A percentile compares a stretch with the other conserved stretches of the same genome.
Conservation (phyloP, 2,113 vertebrate species). For the Neomonachus schauinslandi region DNA sequence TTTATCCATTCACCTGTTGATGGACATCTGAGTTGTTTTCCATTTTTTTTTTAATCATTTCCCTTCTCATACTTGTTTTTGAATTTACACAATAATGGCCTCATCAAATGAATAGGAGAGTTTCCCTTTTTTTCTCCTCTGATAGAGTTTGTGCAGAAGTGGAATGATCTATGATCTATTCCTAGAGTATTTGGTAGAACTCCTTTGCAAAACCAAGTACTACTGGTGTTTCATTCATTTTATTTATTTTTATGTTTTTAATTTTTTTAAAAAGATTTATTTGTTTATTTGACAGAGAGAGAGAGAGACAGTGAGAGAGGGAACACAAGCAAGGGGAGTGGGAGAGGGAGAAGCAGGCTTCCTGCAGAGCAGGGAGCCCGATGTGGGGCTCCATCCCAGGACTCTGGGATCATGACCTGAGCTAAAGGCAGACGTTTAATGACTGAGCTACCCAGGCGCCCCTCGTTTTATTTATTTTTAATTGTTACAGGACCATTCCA, state of each 20-base stretch:
- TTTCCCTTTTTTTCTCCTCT: not conserved
- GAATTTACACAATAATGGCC: not conserved
- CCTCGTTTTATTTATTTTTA: not conserved
- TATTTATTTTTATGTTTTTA: not conserved
- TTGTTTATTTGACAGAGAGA: too few relatives aligned
- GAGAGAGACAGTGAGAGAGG: too few relatives aligned
- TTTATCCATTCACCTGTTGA: not conserved
- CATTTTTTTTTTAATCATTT: not conserved
- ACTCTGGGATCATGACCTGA: too few relatives aligned
- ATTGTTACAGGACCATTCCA: not conserved
- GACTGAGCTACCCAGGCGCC: too few relatives aligned
- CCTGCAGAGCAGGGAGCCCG: too few relatives aligned
- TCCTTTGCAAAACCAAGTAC: not conserved
- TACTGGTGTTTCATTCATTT: not conserved
- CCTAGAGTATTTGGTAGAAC: not conserved
- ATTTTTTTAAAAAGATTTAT: not conserved
- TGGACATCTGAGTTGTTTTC: not conserved
- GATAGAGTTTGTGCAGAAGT: not conserved
- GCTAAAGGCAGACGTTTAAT: too few relatives aligned
- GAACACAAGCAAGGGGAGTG: too few relatives aligned
- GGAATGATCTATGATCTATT: not conserved
- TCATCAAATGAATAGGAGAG: not conserved
- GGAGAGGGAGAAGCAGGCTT: too few relatives aligned
- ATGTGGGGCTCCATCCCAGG: too few relatives aligned
- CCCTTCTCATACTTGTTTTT: not conserved